Base-by-base conservation (phyloP, 2,888 invertebrate species). In the Drosophila algonquin region DNA sequence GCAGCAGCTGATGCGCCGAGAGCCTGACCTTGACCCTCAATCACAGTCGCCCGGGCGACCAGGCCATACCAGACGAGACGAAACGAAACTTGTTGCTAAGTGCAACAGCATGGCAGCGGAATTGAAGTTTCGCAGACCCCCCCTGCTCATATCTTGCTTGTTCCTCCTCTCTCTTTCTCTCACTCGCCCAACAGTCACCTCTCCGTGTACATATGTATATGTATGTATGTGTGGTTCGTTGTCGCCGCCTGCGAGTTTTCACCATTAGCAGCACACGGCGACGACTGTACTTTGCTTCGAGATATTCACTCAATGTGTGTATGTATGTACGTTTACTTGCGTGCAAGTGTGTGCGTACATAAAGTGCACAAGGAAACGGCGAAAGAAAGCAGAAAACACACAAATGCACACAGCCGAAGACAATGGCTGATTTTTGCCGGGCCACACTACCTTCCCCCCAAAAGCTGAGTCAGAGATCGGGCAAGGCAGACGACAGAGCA, bases 21-120 rank as follows among this genome's bases (percentile, higher is more conserved):
- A 73, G 64, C 61, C 88, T 86, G 85, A 86, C 85, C 85, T 86
- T 86, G 85, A 86, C 85, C 85, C 88, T 86, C 82, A 86, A 88
- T 86, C 81, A 76, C 62, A 62, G 69, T 54, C 40, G 74, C 69
- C 27, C 51, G 51, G 30, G 27, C 52, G 18, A 53, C 18, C 30
- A 24, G 24, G 47, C 57, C 50, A 54, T 30, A 16, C 12, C 12
- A 35, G 12, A 12, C 46, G 30, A 40, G 18, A 9, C 53, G 53
- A 74, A 71, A 80, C 80, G 53, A 74, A 71, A 80, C 80, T 84
- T 87, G 84, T 84, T 84, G 87, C 83, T 80, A 84, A 87, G 83
- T 84, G 83, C 83, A 83, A 60, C 76, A 40, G 40, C 40, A 40
- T 40, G 40, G 40, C 40, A 14, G 14, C 54, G 56, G 48, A 77